Percentiles rank a stretch among this genome's conserved stretches.
These are phyloP conservation scores for Trichopria drosophilae DNA, from an alignment of 2,888 invertebrate species.

Conservation along the genomic window DNA sequence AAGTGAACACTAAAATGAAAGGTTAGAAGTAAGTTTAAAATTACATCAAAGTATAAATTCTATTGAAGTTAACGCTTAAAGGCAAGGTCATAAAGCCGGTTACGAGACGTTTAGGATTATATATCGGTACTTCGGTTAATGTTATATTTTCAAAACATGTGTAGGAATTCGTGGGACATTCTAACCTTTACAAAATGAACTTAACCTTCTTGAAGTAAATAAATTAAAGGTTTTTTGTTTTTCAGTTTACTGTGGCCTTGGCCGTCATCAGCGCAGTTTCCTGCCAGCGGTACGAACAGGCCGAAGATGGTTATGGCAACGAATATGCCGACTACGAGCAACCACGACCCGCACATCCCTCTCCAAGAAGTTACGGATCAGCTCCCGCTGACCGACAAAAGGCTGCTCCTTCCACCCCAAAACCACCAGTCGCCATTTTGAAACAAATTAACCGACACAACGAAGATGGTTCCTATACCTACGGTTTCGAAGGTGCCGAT, in stretches of 20 bases:
- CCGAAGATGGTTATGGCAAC: slow-evolving; percentile 52
- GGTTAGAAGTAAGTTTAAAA: too few relatives aligned
- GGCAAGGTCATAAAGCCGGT: too few relatives aligned
- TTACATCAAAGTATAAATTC: too few relatives aligned
- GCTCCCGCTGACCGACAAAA: slow-evolving; percentile 56
- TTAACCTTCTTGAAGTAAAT: not conserved
- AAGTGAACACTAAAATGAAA: too few relatives aligned
- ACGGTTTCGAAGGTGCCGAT: slow-evolving; percentile 86
- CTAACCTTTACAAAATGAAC: not conserved
- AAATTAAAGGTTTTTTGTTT: slow-evolving; percentile 6
- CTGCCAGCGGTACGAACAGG: slow-evolving; percentile 59
- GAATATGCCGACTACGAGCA: slow-evolving; percentile 55
- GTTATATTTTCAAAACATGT: too few relatives aligned
- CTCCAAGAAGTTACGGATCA: slow-evolving; percentile 60
- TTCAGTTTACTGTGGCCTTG: slow-evolving; percentile 37
- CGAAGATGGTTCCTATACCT: slow-evolving; percentile 88
- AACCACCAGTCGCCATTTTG: slow-evolving; percentile 74
- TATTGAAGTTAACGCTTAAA: too few relatives aligned
- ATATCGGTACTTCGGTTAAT: too few relatives aligned
- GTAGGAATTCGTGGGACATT: too few relatives aligned
- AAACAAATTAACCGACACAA: slow-evolving; percentile 90
- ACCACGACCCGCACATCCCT: slow-evolving; percentile 50
- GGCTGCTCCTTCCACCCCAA: slow-evolving; percentile 58
- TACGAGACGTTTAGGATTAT: too few relatives aligned
- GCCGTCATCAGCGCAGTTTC: slow-evolving; percentile 58